A percentile compares a stretch with the other conserved stretches of the same genome.
phyloP scores from a whole-genome alignment of 2,113 vertebrate genomes.

The Nymphicus hollandicus region DNA sequence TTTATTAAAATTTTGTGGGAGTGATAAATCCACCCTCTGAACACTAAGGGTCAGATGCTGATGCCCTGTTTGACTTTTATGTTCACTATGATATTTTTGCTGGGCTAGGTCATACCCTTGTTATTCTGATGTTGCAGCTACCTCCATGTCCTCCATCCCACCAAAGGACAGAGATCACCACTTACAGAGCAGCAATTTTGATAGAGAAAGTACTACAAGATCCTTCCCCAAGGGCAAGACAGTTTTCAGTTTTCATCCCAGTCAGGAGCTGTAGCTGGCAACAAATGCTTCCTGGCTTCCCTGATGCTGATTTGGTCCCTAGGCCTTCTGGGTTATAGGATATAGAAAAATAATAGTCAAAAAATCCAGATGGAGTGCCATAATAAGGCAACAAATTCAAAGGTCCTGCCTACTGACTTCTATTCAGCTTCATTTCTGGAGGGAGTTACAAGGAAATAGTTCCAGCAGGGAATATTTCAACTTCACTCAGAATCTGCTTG shows the following conservation, averaged over 20 bases:
- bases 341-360: neutral
- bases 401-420: neutral
- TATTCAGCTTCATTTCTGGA: neutral
- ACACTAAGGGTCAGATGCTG: neutral
- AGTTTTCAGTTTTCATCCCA: neutral
- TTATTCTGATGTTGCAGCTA: neutral
- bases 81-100: neutral
- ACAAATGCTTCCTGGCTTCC: neutral
- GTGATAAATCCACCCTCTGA: conserved; percentile 45
- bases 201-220: neutral
- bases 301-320: neutral
- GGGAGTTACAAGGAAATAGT: neutral
- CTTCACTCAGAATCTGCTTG: neutral
- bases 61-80: neutral
- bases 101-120: neutral
- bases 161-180: neutral
- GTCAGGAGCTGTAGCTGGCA: neutral
- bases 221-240: neutral
- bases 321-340: neutral
- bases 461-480: neutral
- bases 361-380: neutral
- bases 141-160: neutral
- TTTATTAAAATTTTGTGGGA: conserved; percentile 61
- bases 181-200: neutral
- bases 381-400: neutral